Evolutionary conservation across 2,797 vertebrate species (phyloP).

Genomic region (Gymnocypris eckloni): DNA sequence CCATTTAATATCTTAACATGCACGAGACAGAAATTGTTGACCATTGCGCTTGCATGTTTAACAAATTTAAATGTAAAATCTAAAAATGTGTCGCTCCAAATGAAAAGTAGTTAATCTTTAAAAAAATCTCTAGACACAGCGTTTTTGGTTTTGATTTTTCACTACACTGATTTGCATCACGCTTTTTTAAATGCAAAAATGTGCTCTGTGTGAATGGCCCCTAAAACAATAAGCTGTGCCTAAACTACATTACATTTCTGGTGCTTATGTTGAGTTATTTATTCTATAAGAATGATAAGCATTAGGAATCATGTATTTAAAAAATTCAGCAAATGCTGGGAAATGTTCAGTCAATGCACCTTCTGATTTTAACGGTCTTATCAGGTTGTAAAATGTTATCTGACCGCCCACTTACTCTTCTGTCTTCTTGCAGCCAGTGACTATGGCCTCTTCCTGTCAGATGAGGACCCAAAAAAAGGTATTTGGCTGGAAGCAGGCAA

Average conservation of each 20-base stretch:
- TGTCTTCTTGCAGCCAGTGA: slow-evolving; percentile 86
- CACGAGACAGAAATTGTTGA: background rate
- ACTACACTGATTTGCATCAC: background rate
- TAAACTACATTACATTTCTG: background rate
- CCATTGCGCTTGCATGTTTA: background rate
- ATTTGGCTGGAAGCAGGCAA: slow-evolving; percentile 98
- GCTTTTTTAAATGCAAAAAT: background rate
- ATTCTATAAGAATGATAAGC: background rate
- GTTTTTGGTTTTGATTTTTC: background rate
- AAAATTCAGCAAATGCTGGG: background rate
- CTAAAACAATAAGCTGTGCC: background rate
- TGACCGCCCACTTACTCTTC: slow-evolving; percentile 26
- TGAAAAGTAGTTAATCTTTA: background rate
- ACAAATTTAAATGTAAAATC: too few relatives aligned
- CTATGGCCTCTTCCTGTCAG: slow-evolving; percentile 95
- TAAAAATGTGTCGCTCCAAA: background rate
- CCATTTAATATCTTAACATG: background rate
- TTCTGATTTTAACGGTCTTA: background rate
- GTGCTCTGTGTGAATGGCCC: background rate
- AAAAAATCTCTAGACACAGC: background rate
- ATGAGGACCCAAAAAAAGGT: slow-evolving; percentile 98
- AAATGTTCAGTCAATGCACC: background rate
- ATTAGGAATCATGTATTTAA: background rate
- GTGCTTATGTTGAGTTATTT: background rate
- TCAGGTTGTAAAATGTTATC: background rate